Base-by-base conservation (phyloP, 2,113 vertebrate genomes). In the Cranoglanis bouderius region DNA sequence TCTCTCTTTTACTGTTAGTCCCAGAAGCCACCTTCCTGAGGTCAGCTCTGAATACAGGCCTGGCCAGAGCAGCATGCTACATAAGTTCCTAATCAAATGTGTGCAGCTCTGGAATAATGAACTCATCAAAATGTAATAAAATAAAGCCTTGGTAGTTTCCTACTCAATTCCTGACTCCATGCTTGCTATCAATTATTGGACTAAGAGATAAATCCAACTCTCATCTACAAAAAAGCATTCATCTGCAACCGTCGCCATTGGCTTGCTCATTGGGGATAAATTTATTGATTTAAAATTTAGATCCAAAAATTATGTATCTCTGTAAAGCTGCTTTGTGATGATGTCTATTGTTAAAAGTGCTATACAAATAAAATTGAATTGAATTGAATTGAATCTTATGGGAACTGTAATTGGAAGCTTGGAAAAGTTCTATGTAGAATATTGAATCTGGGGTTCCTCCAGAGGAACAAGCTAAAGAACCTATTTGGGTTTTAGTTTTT, bases 41-140 rank as follows among this genome's bases (percentile, higher is more conserved):
- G 93, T 94, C 92, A 90, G 92, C 43, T 40, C 82, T 90, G 92
- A 87, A 92, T 90, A 90, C 82, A 67, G 88, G 88, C 88, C 89
- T 84, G 86, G 87, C 55, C 53, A 88, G 57, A 40, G 40, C n/a
- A 70, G 77, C 19, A 53, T 40, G 21, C 75, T 24, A 1, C 75
- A 35, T 46, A 32, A 61, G 43, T 26, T 19, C 12, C 61, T 63
- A 40, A 53, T 82, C 46, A 67, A 57, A 74, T 81, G 7, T 9
- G 63, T 65, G 82, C 82, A 74, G 32, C 10, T 63, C 9, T 51
- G 77, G 92, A 91, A 93, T 92, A 87, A 67, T 46, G 3, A 51
- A 82, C 87, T 89, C 89, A 93, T 93, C 90, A 29, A 87, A 81
- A 87, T 85, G 85, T 91, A 89, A 93, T 94, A 93, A 29, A 92